A percentile compares a stretch with the other conserved stretches of the same genome.
Conservation (phyloP, 1,140 invertebrate genomes). For the Caerostris darwini region DNA sequence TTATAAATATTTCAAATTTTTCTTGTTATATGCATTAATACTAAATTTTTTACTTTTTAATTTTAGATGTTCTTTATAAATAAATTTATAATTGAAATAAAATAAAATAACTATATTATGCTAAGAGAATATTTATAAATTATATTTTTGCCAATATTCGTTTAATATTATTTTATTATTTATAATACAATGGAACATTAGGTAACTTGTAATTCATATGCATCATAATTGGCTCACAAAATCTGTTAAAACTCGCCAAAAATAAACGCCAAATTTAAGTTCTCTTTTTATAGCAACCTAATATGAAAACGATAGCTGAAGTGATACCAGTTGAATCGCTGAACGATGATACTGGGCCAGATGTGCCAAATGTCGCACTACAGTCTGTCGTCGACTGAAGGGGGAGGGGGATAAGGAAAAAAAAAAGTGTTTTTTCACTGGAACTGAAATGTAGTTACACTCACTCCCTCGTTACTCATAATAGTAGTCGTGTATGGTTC, state of each 20-base stretch:
- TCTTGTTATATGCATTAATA: no score
- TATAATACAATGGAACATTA: no score
- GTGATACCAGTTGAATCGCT: conserved; percentile 42
- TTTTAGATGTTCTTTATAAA: no score
- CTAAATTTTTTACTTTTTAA: no score
- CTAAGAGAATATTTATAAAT: no score
- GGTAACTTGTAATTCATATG: no score
- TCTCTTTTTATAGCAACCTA: neutral
- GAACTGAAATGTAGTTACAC: neutral
- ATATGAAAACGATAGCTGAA: conserved; percentile 9
- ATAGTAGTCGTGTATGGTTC: neutral
- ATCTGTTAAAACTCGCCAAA: neutral
- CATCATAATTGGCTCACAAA: no score
- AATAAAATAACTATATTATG: no score
- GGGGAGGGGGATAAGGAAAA: neutral
- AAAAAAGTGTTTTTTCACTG: neutral
- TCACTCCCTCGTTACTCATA: neutral
- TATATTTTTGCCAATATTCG: no score
- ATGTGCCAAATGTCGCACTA: conserved; percentile 73
- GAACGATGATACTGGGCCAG: conserved; percentile 49
- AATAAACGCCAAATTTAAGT: neutral
- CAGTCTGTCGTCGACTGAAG: conserved; percentile 55
- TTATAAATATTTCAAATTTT: no score
- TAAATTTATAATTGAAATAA: no score
- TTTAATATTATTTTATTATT: no score